Evolutionary conservation across 2,797 vertebrate species (phyloP), one percentile per base, ranked within the genome.

Genomic region (Amazona ochrocephala): DNA sequence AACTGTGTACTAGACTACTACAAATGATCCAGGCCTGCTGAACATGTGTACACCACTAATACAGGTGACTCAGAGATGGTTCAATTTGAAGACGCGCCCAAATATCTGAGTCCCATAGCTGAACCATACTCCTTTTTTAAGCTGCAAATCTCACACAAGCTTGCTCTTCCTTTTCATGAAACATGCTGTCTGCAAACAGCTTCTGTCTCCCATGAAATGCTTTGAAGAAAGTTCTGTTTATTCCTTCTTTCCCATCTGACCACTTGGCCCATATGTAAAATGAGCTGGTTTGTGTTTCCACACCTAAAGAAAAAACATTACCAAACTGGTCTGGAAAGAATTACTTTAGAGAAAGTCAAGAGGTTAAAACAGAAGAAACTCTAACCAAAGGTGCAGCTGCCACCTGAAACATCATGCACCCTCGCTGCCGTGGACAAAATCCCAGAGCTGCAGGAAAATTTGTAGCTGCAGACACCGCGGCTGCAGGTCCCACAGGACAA

Each of bases 361-460:
- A 58, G 39, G 13, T 4, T 45, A 61, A 65, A 30, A 61, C 3
- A 47, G 20, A 58, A 68, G 30, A 47, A 81, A 60, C 53, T 41
- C 10, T 19, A 34, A 72, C 4, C 11, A 62, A 71, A 68, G 32
- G 16, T 13, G 13, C 11, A 79, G 41, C 29, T 64, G 12, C 11
- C 23, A 26, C 39, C 16, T 14, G 26, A 45, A 27, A 62, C 7
- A 20, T 29, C 1, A 1, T 5, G 14, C 3, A 61, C 7, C 11
- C 22, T 22, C 58, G 17, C 14, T 64, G 11, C 16, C 0, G 1
- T 8, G 11, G 23, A 56, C 11, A 51, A 62, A 41, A 27, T 12
- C 4, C 27, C 14, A 21, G 51, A 53, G 41, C 0, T 8, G 2
- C 19, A 65, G 37, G 2, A 10, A 51, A 45, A 74, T 4, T 9